Evolutionary conservation across 2,113 vertebrate genomes (phyloP).

Genomic region (Phalacrocorax brasilianus): DNA sequence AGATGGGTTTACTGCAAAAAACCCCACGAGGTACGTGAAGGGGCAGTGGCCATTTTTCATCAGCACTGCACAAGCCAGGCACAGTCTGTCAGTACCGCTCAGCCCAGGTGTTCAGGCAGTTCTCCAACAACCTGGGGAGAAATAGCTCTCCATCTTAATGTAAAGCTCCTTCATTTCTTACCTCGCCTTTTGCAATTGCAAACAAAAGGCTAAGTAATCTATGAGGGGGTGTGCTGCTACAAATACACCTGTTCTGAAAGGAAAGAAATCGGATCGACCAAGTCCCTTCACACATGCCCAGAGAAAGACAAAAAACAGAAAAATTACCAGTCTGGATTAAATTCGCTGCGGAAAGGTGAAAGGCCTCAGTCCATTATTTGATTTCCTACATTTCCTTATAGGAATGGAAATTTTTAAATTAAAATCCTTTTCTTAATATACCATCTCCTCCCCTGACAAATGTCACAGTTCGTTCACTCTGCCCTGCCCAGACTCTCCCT

Average conservation of each 20-base stretch:
- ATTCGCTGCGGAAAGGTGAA: not conserved
- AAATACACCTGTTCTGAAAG: not conserved
- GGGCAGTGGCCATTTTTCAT: not conserved
- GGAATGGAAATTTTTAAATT: not conserved
- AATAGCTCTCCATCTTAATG: not conserved
- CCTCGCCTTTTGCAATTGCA: not conserved
- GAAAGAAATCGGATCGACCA: not conserved
- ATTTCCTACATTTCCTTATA: not conserved
- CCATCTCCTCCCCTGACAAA: not conserved
- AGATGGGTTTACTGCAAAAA: not conserved
- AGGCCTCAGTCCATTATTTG: not conserved
- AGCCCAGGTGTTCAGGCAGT: not conserved
- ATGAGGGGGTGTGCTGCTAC: not conserved
- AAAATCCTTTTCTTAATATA: not conserved
- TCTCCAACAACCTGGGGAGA: not conserved
- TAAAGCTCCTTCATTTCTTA: not conserved
- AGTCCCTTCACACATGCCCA: not conserved
- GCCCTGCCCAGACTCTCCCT: not conserved
- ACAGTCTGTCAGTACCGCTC: not conserved
- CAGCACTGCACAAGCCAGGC: not conserved
- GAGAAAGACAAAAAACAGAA: not conserved
- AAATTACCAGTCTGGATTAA: not conserved
- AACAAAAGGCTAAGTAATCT: not conserved
- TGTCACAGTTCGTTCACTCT: not conserved
- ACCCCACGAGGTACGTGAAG: accelerated